These are phyloP conservation scores for Prionailurus viverrinus DNA, from an alignment of 2,113 vertebrate genomes.

Conservation along the genomic window DNA sequence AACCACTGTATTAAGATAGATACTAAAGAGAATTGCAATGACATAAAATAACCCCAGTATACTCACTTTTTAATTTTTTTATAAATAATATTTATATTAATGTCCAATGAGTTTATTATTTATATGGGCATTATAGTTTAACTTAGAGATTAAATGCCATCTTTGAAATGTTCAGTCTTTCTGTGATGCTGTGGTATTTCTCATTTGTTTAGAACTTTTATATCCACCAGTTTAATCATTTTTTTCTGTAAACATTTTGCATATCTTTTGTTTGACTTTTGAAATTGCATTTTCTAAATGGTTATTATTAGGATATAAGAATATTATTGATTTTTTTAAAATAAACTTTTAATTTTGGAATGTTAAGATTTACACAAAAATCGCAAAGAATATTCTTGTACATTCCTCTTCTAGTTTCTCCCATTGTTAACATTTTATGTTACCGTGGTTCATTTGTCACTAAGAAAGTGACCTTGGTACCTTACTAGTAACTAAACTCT, in stretches of 20 bases:
- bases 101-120: not conserved
- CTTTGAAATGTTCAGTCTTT: slow-evolving; percentile 38
- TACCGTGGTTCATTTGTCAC: not conserved
- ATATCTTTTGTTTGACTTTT: slow-evolving; percentile 32
- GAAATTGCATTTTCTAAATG: slow-evolving; percentile 35
- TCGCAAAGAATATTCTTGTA: not conserved
- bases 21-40: slow-evolving; percentile 27
- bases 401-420: not conserved
- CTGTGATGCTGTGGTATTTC: not conserved
- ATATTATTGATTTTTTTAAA: not conserved
- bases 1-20: not conserved
- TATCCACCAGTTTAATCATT: not conserved
- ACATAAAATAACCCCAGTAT: not conserved
- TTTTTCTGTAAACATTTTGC: slow-evolving; percentile 17
- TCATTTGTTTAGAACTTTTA: slow-evolving; percentile 28
- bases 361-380: not conserved
- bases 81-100: slow-evolving; percentile 21
- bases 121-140: not conserved
- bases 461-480: not conserved
- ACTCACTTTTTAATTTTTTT: slow-evolving; percentile 11
- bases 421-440: not conserved
- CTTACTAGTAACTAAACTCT: not conserved
- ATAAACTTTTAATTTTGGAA: slow-evolving; percentile 21
- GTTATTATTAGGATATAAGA: not conserved
- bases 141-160: not conserved